Percentiles rank a stretch among this genome's conserved stretches.
Evolutionary conservation across 2,797 vertebrate genomes (phyloP).

Genomic region (Rhinogobio ventralis): DNA sequence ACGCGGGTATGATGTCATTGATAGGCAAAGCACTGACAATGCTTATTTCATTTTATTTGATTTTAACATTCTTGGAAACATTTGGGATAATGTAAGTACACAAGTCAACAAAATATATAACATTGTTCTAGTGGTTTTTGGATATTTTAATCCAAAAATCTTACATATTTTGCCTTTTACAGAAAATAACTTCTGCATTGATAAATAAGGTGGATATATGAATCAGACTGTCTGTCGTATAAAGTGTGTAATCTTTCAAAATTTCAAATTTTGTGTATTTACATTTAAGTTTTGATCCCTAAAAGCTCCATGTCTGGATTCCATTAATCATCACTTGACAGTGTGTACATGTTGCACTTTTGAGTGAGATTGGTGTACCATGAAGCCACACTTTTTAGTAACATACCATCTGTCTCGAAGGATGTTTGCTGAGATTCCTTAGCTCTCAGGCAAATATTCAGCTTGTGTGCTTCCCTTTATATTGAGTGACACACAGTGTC

Average conservation of each 20-base stretch:
- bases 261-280: not conserved
- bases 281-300: not conserved
- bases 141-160: no score
- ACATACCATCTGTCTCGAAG: slow-evolving; percentile 12
- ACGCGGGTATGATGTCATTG: no score
- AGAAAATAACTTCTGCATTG: not conserved
- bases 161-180: no score
- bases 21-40: no score
- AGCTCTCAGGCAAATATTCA: not conserved
- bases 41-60: no score
- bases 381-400: slow-evolving; percentile 12
- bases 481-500: not conserved
- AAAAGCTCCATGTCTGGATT: not conserved
- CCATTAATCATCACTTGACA: slow-evolving; percentile 2
- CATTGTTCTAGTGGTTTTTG: no score
- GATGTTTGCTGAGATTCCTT: not conserved
- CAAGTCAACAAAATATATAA: no score
- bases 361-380: slow-evolving; percentile 6
- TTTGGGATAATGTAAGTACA: no score
- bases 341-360: slow-evolving; percentile 17
- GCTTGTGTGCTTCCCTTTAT: not conserved
- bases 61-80: no score
- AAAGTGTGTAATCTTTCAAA: not conserved
- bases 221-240: not conserved
- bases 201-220: not conserved